Base-by-base conservation (phyloP, 2,113 vertebrate genomes). In the Cyprinodon tularosa region DNA sequence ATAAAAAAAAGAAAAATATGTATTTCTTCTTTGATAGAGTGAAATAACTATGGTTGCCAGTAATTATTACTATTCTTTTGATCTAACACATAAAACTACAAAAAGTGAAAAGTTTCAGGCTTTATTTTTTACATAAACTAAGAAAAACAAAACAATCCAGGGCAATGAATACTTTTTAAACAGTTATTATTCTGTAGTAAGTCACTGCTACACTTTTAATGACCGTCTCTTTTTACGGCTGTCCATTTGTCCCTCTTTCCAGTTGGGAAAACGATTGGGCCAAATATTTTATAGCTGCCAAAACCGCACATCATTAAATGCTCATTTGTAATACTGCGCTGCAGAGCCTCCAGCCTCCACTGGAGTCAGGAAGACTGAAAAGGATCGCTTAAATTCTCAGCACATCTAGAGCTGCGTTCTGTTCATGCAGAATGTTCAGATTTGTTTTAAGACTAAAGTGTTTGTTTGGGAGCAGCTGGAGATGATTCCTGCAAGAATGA, bases 281-380 rank as follows among this genome's bases (percentile, higher is more conserved):
- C 42, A 65, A 84, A 77, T 12, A 37, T 48, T 44, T 71, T 47
- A 47, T 71, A 82, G 78, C 17, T 14, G 80, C 77, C 75, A 50
- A 68, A 81, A 72, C 78, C 17, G 63, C 73, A 62, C 80, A 63
- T 88, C 76, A 88, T 90, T 87, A 88, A 88, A 82, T 63, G 47
- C 77, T 89, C 82, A 66, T 87, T 89, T 77, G 75, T 86, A 67
- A 84, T 62, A 76, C 38, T 74, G 70, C 77, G 70, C 73, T 72
- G 75, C 65, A 66, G 39, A 57, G 79, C 79, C 62, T 79, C 68
- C 53, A 53, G n/a, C 15, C 37, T 47, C 29, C 50, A 71, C 76
- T 71, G 72, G n/a, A 74, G 17, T n/a, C 47, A 36, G 66, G 0
- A 11, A 64, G 40, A 36, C 65, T 82, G 17, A 62, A 78, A 83